Conservation (phyloP, 2,888 invertebrate species). For the Didymodactylos carnosus region DNA sequence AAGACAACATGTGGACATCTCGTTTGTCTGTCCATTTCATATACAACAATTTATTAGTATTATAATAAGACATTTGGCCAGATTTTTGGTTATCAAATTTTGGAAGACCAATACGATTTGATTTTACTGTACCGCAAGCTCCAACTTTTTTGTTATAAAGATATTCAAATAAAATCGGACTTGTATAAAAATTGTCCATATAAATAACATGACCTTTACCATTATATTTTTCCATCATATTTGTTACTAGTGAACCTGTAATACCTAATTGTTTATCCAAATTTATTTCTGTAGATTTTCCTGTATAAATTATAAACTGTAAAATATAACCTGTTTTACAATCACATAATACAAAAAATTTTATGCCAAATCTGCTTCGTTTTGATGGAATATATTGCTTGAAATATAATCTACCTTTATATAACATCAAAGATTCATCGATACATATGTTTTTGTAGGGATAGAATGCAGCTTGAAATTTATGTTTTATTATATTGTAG, state of each 20-base stretch:
- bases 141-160: conserved; percentile 6
- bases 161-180: conserved; percentile 11
- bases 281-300: not conserved
- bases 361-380: not conserved
- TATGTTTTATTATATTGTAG: no score
- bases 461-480: not conserved
- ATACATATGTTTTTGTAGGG: not conserved
- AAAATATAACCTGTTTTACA: not conserved
- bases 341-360: not conserved
- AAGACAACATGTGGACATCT: not conserved
- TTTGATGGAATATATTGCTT: not conserved
- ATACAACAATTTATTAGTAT: not conserved
- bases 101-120: not conserved
- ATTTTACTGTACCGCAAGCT: conserved; percentile 2
- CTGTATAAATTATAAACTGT: not conserved
- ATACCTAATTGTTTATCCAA: not conserved
- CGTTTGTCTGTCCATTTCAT: not conserved
- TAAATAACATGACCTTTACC: conserved; percentile 9
- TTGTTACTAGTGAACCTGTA: not conserved
- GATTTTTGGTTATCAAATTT: not conserved
- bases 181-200: conserved; percentile 10
- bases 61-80: not conserved
- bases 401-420: not conserved
- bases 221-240: not conserved
- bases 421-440: not conserved